Conservation (phyloP, 2,888 invertebrate species). For the Euzophera pinguis region DNA sequence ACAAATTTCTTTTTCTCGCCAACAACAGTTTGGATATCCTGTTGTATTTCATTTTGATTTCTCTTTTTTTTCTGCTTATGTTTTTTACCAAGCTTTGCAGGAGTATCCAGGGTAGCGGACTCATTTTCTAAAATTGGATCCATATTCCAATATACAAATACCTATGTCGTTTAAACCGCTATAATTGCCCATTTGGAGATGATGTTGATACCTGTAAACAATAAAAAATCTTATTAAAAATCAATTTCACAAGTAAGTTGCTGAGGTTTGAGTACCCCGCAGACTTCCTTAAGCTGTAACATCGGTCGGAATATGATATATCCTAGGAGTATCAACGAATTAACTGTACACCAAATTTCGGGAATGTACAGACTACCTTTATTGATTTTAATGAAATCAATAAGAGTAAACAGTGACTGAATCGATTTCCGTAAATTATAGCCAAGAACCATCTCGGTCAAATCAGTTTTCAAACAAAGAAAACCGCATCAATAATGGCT, state of each 20-base stretch:
- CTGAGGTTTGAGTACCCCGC: no score
- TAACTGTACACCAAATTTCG: no score
- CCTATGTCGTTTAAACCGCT: slow-evolving; percentile 43
- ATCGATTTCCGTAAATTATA: no score
- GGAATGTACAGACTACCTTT: no score
- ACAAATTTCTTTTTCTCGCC: slow-evolving; percentile 68
- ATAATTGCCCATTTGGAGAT: slow-evolving; percentile 51
- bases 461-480: no score
- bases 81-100: slow-evolving; percentile 64
- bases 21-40: slow-evolving; percentile 63
- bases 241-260: not conserved
- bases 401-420: no score
- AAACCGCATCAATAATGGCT: no score
- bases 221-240: slow-evolving; percentile 25
- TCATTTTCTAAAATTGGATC: slow-evolving; percentile 77
- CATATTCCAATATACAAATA: slow-evolving; percentile 48
- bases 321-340: no score
- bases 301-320: no score
- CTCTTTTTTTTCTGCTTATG: slow-evolving; percentile 70
- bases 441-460: no score
- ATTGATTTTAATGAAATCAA: no score
- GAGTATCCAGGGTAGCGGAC: slow-evolving; percentile 60
- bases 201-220: slow-evolving; percentile 55
- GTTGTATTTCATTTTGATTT: slow-evolving; percentile 44
- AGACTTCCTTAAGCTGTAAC: no score